These are phyloP conservation scores for Ictalurus furcatus DNA, from an alignment of 2,113 vertebrate genomes.

Conservation along the genomic window DNA sequence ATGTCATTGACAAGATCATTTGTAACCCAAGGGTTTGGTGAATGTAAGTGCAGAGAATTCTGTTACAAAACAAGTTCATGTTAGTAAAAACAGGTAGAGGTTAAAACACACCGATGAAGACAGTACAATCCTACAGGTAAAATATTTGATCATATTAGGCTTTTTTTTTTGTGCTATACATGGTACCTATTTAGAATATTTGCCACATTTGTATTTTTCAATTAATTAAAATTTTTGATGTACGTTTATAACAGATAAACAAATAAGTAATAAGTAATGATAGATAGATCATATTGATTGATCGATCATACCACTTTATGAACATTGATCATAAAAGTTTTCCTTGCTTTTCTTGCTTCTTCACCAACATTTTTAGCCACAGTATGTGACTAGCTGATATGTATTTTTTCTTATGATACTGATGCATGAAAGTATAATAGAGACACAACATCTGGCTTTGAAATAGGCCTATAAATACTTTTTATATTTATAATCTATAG, in stretches of 20 bases:
- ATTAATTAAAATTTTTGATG: not conserved
- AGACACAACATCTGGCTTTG: not conserved
- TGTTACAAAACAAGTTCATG: not conserved
- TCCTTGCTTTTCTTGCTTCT: not conserved
- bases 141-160: no score
- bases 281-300: not conserved
- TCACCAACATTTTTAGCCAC: not conserved
- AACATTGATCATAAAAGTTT: no score
- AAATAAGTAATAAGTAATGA: not conserved
- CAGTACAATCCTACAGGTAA: not conserved
- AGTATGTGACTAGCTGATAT: not conserved
- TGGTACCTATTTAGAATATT: no score
- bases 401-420: not conserved
- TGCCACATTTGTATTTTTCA: not conserved
- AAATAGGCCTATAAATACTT: not conserved
- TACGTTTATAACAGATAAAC: not conserved
- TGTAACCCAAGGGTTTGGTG: not conserved
- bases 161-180: no score
- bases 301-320: no score
- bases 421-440: not conserved
- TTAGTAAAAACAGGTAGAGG: not conserved
- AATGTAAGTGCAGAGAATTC: conserved; percentile 1
- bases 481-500: no score
- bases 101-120: not conserved
- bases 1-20: not conserved